Evolutionary conservation across 2,797 vertebrate species (phyloP).

Genomic region (Catostomus latipinnis): DNA sequence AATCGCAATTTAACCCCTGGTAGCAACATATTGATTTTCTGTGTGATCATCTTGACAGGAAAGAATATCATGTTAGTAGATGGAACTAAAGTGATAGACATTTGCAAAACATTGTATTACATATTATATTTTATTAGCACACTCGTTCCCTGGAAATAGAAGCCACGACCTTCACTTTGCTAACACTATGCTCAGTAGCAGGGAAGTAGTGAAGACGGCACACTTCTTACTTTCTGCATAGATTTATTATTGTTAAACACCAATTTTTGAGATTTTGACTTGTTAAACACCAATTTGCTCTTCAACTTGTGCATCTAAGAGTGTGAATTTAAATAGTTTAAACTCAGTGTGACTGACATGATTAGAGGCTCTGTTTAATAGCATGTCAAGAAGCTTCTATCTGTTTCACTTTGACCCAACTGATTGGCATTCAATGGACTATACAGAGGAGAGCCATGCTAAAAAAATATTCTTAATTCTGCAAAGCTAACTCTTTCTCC

Average conservation of each 20-base stretch:
- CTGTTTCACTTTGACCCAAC: slow-evolving; percentile 24
- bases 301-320: slow-evolving; percentile 32
- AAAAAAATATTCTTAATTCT: slow-evolving; percentile 56
- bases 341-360: slow-evolving; percentile 52
- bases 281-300: slow-evolving; percentile 30
- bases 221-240: not conserved
- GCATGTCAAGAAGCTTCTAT: not conserved
- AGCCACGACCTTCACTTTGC: too few relatives aligned
- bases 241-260: slow-evolving; percentile 14
- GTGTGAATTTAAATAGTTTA: slow-evolving; percentile 36
- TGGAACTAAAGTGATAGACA: too few relatives aligned
- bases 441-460: slow-evolving; percentile 60
- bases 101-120: too few relatives aligned
- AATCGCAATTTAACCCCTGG: too few relatives aligned
- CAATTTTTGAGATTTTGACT: slow-evolving; percentile 34
- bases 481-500: slow-evolving; percentile 47
- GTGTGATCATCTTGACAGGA: too few relatives aligned
- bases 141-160: too few relatives aligned
- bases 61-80: too few relatives aligned
- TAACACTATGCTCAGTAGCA: too few relatives aligned
- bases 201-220: too few relatives aligned
- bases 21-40: too few relatives aligned
- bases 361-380: slow-evolving; percentile 58
- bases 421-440: slow-evolving; percentile 7
- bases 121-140: too few relatives aligned